Conservation (phyloP, 1,140 invertebrate species). For the Drosophila setifemur region DNA sequence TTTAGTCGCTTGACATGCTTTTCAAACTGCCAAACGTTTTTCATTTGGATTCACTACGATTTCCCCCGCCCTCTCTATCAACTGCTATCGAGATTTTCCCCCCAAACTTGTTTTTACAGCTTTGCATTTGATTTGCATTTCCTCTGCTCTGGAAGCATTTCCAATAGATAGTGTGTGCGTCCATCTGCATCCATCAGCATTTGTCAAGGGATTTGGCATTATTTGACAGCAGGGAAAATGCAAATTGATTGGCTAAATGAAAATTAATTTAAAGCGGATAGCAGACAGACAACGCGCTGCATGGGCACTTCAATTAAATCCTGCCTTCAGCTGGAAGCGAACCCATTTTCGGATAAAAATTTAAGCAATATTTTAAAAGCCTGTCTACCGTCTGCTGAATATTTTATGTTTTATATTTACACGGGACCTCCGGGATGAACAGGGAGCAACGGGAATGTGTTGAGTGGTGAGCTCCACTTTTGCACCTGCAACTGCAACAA, state of each 20-base stretch:
- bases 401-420: slow-evolving; percentile 68
- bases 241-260: slow-evolving; percentile 33
- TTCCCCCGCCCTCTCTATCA: slow-evolving; percentile 10
- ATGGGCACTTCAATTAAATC: slow-evolving; percentile 51
- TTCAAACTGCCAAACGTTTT: slow-evolving; percentile 68
- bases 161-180: neutral
- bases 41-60: slow-evolving; percentile 1
- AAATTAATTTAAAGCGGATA: slow-evolving; percentile 24
- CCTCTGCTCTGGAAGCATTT: neutral
- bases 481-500: slow-evolving; percentile 63
- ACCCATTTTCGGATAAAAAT: slow-evolving; percentile 19
- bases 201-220: slow-evolving; percentile 29
- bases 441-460: neutral
- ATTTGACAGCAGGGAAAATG: slow-evolving; percentile 17
- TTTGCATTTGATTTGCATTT: slow-evolving; percentile 41
- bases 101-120: slow-evolving; percentile 33
- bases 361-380: slow-evolving; percentile 76
- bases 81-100: slow-evolving; percentile 11
- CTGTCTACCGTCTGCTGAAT: slow-evolving; percentile 39
- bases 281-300: neutral
- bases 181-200: slow-evolving; percentile 8
- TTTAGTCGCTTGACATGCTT: slow-evolving; percentile 77
- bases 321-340: neutral
- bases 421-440: slow-evolving; percentile 2
- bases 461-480: slow-evolving; percentile 20